Base-by-base conservation (phyloP, 2,888 invertebrate species). In the Chalcis sispes region DNA sequence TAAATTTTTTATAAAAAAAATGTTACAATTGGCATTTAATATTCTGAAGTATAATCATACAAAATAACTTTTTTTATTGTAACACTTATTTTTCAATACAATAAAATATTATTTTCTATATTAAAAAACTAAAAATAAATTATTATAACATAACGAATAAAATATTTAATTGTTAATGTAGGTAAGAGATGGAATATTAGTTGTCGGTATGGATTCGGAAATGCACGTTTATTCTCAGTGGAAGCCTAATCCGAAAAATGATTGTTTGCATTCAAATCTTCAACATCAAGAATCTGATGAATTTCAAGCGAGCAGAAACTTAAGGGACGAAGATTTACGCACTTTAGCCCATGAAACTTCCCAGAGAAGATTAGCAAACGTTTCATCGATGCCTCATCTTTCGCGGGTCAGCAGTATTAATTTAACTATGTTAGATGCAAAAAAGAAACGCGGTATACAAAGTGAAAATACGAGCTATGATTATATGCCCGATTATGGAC, bases 181-280 rank as follows among this genome's bases (percentile, higher is more conserved):
- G 76, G 77, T 99, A 0, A 92, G 99, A 27, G 99, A 99, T 85
- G 99, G 99, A 0, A 97, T 99, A 80, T 90, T 99, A 1, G 97
- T 99, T 0, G 98, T 99, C 1, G 99, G 99, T 1, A 98, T 99
- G 98, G 98, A 99, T 87, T 98, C 98, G 1, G 99, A 99, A 89
- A 98, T 99, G 98, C 98, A 99, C 85, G 98, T 99, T 0, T 99
- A 98, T 87, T 98, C 98, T 0, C 99, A 99, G 85, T 99, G 99
- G 99, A 95, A 95, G 84, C 95, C 96, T 0, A 93, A 94, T 83
- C 88, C 89, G 2, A 87, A 85, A 27, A 87, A 84, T 54, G 88
- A 88, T 8, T 88, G 87, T 48, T 84, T 85, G 23, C 88, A 86
- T 20, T 87, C 86, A 10, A 86, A 83, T 61, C 78, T 88, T 0